Evolutionary conservation across 2,113 vertebrate genomes (phyloP).

Genomic region (Catharus fuscescens): DNA sequence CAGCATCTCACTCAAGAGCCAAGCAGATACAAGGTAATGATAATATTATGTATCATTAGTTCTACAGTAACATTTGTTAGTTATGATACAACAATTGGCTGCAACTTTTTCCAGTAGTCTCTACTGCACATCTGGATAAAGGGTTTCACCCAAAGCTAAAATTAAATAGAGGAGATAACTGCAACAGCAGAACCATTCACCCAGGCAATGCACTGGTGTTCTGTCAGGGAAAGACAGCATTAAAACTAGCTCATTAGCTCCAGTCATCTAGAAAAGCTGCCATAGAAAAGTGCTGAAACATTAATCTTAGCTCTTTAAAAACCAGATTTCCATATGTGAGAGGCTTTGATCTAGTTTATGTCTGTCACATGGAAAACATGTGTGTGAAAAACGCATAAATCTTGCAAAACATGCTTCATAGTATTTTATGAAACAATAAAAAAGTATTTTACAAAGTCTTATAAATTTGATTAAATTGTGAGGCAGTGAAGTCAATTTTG

Average conservation of each 20-base stretch:
- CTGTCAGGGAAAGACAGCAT: neutral
- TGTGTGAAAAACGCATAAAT: neutral
- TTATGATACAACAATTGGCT: neutral
- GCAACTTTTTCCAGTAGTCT: neutral
- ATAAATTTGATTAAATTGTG: neutral
- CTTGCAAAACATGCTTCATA: neutral
- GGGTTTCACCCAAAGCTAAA: neutral
- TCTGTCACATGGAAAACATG: neutral
- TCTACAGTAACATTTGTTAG: neutral
- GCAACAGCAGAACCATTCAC: neutral
- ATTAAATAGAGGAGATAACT: neutral
- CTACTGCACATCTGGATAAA: neutral
- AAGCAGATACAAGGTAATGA: conserved; percentile 59
- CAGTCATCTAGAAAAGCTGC: neutral
- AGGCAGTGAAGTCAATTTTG: neutral
- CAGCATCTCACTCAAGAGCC: neutral
- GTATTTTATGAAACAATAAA: neutral
- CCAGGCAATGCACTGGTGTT: neutral
- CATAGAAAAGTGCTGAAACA: neutral
- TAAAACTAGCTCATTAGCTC: neutral
- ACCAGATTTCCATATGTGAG: neutral
- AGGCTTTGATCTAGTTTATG: neutral
- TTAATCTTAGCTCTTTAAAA: neutral
- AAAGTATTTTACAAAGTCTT: neutral
- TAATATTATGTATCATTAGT: neutral